Percentiles rank a stretch among this genome's conserved stretches.
phyloP scores from a whole-genome alignment of 1,140 invertebrate species.

The Neodiprion fabricii region DNA sequence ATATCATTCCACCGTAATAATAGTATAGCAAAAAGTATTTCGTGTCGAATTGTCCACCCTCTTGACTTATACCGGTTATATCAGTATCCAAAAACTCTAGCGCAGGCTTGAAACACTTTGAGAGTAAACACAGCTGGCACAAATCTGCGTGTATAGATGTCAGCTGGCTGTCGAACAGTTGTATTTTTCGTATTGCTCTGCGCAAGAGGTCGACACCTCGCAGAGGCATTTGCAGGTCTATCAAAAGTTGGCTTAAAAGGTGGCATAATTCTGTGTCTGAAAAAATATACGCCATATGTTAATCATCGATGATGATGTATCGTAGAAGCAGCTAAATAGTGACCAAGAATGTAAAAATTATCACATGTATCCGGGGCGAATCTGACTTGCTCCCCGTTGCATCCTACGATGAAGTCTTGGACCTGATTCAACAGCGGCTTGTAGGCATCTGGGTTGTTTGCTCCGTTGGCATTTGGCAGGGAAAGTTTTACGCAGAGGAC shows the following conservation, averaged over 20 bases:
- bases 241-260: slow-evolving; percentile 76
- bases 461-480: slow-evolving; percentile 54
- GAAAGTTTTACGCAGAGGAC: slow-evolving; percentile 83
- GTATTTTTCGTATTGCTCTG: slow-evolving; percentile 88
- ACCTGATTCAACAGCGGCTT: slow-evolving; percentile 70
- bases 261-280: slow-evolving; percentile 90
- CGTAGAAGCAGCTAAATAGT: slow-evolving; percentile 4
- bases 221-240: slow-evolving; percentile 79
- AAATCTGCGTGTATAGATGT: slow-evolving; percentile 94
- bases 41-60: slow-evolving; percentile 85
- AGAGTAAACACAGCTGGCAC: slow-evolving; percentile 88
- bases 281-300: slow-evolving; percentile 41
- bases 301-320: slow-evolving; percentile 2
- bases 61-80: slow-evolving; percentile 88
- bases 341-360: not conserved
- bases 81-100: slow-evolving; percentile 89
- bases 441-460: slow-evolving; percentile 52
- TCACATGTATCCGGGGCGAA: slow-evolving; percentile 86
- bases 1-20: slow-evolving; percentile 98
- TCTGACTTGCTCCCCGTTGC: slow-evolving; percentile 88
- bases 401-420: slow-evolving; percentile 83
- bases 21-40: slow-evolving; percentile 95
- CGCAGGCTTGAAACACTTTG: slow-evolving; percentile 93
- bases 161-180: slow-evolving; percentile 84
- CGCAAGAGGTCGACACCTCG: slow-evolving; percentile 84